Conservation (phyloP, 1,140 invertebrate genomes). For the Polyergus mexicanus region DNA sequence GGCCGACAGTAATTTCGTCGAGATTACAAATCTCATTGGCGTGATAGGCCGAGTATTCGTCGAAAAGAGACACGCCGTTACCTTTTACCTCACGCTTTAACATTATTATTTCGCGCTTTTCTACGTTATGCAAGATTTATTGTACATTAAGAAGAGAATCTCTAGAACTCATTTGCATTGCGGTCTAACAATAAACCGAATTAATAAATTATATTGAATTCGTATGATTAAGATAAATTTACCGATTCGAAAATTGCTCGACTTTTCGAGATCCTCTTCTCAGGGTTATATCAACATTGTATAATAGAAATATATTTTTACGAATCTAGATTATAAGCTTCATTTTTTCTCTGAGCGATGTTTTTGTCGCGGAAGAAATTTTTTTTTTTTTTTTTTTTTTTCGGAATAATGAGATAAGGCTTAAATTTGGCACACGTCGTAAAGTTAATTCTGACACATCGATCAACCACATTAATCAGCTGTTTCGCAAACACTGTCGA, state of each 20-base stretch:
- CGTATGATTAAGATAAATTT: neutral
- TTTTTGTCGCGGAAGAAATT: neutral
- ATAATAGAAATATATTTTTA: neutral
- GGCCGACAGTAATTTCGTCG: constrained; percentile 36
- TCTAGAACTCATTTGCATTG: neutral
- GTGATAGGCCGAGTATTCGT: neutral
- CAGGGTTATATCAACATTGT: neutral
- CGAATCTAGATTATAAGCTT: neutral
- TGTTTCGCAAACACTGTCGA: constrained; percentile 37
- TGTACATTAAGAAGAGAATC: neutral
- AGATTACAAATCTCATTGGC: constrained; percentile 38
- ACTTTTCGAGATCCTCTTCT: neutral
- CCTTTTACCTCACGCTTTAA: constrained; percentile 26
- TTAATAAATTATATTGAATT: constrained; percentile 2
- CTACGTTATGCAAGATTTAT: constrained; percentile 3
- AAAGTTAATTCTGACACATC: constrained; percentile 34
- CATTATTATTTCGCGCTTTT: constrained; percentile 20
- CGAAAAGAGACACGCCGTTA: neutral
- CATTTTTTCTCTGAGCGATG: neutral
- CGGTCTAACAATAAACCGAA: neutral
- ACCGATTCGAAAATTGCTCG: neutral
- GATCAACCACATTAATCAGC: constrained; percentile 40
- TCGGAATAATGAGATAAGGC: neutral
- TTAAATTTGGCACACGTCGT: neutral
- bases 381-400: neutral